Percentiles rank a stretch among this genome's conserved stretches.
phyloP scores from a whole-genome alignment of 2,888 invertebrate species.

The Clanis bilineata region DNA sequence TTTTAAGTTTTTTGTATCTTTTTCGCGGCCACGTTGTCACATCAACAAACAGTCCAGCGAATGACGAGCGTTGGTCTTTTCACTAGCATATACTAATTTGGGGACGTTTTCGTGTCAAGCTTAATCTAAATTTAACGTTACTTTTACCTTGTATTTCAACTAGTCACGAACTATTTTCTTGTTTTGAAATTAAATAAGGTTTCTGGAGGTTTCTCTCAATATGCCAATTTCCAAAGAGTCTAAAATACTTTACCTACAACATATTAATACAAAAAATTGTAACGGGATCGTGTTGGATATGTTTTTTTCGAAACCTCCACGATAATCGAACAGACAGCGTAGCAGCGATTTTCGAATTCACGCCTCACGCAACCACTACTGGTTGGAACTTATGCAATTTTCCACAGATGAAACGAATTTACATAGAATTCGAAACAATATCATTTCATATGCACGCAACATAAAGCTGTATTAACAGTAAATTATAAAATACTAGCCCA shows the following conservation, averaged over 20 bases:
- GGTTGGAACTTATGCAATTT: neutral
- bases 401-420: neutral
- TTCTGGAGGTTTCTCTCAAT: too few species aligned
- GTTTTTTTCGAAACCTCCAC: neutral
- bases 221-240: neutral
- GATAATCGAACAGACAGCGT: neutral
- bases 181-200: too few species aligned
- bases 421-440: neutral
- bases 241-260: neutral
- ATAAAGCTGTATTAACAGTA: neutral
- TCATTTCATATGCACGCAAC: neutral
- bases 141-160: too few species aligned
- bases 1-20: too few species aligned
- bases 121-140: too few species aligned
- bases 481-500: neutral
- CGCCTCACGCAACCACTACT: conserved; percentile 10
- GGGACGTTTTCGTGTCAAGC: too few species aligned
- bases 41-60: too few species aligned
- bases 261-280: neutral
- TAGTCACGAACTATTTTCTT: too few species aligned
- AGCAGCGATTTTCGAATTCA: conserved; percentile 6
- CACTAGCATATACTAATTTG: too few species aligned
- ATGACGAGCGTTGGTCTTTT: too few species aligned
- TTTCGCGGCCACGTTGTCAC: too few species aligned
- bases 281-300: neutral